Evolutionary conservation across 1,140 invertebrate genomes (phyloP).

Genomic region (Drosophila baimaii): DNA sequence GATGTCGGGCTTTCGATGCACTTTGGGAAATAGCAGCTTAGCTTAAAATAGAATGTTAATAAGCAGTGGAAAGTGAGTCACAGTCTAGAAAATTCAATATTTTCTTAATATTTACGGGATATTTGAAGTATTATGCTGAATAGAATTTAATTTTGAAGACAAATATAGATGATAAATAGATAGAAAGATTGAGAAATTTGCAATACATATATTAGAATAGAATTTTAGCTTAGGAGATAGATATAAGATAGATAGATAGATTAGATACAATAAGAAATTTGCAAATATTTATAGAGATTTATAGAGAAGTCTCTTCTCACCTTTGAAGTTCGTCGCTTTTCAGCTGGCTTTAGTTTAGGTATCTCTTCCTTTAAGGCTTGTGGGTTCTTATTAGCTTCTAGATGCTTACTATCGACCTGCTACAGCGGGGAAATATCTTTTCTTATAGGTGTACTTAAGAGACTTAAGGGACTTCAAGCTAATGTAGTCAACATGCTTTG

Average conservation of each 20-base stretch:
- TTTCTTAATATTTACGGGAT: background rate
- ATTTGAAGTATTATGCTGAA: no score
- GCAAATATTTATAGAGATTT: constrained; percentile 1
- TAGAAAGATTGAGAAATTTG: no score
- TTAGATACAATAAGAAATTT: background rate
- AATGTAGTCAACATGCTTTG: constrained; percentile 1
- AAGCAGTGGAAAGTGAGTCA: constrained; percentile 1
- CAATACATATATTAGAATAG: no score
- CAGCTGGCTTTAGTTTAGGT: constrained; percentile 73
- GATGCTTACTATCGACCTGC: constrained; percentile 61
- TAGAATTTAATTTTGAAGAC: no score
- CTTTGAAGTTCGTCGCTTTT: constrained; percentile 62
- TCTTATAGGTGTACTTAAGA: constrained; percentile 19
- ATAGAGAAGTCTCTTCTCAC: constrained; percentile 49
- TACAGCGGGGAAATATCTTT: constrained; percentile 32
- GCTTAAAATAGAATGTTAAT: background rate
- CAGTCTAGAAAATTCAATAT: background rate
- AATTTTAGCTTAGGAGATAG: no score
- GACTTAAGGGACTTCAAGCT: background rate
- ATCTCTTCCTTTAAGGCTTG: constrained; percentile 75
- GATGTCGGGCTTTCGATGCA: no score
- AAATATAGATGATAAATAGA: no score
- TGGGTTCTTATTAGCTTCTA: constrained; percentile 70
- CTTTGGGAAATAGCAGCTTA: background rate
- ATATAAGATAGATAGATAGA: background rate